Percentiles rank a stretch among this genome's conserved stretches.
phyloP scores from a whole-genome alignment of 2,888 invertebrate species.

The Rhagonycha lutea region DNA sequence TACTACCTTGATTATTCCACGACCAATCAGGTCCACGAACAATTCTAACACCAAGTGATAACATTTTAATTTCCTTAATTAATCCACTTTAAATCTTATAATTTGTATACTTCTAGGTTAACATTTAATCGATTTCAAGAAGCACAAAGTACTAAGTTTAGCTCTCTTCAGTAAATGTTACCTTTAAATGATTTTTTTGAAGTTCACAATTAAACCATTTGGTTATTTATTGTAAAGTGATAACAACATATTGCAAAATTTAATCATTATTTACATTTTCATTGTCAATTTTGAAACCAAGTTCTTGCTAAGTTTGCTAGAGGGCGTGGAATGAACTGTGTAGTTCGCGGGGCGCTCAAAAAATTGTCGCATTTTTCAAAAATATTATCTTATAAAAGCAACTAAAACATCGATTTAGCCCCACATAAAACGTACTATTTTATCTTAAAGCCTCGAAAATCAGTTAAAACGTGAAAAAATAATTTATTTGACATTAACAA shows the following conservation, averaged over 20 bases:
- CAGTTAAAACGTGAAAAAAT: no score
- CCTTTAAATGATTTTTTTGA: neutral
- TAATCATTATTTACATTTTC: neutral
- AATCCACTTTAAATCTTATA: neutral
- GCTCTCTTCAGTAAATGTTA: neutral
- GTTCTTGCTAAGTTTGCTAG: neutral
- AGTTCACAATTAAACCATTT: neutral
- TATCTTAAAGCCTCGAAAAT: no score
- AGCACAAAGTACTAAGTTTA: neutral
- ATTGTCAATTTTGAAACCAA: neutral
- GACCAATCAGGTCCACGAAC: constrained; percentile 83
- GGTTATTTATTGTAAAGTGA: neutral
- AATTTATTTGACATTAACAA: no score
- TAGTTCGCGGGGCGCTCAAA: no score
- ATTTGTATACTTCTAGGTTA: neutral
- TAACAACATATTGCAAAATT: neutral
- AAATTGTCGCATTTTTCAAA: no score
- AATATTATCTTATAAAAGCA: no score
- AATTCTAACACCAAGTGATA: constrained; percentile 74
- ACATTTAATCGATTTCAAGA: neutral
- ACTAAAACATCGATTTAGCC: no score
- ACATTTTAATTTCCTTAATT: constrained; percentile 51
- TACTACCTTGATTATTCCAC: constrained; percentile 75
- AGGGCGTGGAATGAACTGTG: neutral
- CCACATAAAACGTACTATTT: no score